Percentiles rank a stretch among this genome's conserved stretches.
Conservation (phyloP, 2,113 vertebrate genomes). For the Calypte anna region DNA sequence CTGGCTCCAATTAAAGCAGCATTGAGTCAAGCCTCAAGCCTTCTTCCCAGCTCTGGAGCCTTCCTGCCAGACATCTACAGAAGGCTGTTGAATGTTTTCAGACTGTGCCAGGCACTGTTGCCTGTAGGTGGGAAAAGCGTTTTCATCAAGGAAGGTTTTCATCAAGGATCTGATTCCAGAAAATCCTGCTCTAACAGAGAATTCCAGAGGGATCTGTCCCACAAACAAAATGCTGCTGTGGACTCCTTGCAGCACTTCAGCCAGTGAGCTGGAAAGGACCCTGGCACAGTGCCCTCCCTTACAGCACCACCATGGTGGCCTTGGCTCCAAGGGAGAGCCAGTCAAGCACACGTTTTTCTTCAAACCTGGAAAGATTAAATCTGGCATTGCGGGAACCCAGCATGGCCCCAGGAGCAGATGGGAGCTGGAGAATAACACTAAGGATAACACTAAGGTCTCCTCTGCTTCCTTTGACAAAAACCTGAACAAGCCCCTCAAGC, state of each 20-base stretch:
- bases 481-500: background rate
- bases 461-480: background rate
- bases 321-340: background rate
- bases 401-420: background rate
- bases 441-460: background rate
- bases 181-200: conserved; percentile 2
- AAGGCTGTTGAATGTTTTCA: background rate
- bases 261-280: background rate
- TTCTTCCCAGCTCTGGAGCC: background rate
- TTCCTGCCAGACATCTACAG: background rate
- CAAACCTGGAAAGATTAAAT: background rate
- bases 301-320: background rate
- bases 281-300: background rate
- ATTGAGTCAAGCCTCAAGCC: background rate
- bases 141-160: conserved; percentile 20
- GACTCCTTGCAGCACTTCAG: background rate
- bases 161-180: conserved; percentile 16
- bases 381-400: background rate
- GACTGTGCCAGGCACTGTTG: background rate
- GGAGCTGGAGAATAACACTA: background rate
- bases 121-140: background rate
- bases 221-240: background rate
- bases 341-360: background rate
- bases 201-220: conserved; percentile 9
- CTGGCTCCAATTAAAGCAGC: background rate